Conservation (phyloP, 2,888 invertebrate species). For the Tenthredo distinguenda region DNA sequence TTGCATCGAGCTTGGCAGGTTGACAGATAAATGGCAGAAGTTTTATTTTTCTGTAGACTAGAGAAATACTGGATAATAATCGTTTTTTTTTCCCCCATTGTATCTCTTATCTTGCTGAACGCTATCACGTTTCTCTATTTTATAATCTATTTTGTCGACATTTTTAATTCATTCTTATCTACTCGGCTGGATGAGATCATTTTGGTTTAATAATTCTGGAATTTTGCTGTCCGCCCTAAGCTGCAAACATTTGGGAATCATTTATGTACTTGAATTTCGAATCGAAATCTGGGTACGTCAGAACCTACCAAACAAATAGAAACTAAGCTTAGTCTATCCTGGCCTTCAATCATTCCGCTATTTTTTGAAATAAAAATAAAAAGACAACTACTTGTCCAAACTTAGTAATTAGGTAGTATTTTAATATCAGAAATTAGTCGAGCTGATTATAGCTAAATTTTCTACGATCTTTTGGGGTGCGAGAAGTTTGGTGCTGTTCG, state of each 20-base stretch:
- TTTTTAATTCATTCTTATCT: not conserved
- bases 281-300: conserved; percentile 55
- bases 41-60: conserved; percentile 42
- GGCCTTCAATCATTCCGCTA: not conserved
- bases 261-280: conserved; percentile 63
- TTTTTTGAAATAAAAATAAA: not conserved
- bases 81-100: conserved; percentile 49
- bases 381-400: not conserved
- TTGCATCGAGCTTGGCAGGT: not conserved
- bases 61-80: conserved; percentile 55
- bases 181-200: not conserved
- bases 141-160: conserved; percentile 35
- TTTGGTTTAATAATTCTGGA: not conserved
- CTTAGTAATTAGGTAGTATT: not conserved
- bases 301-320: not conserved
- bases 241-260: conserved; percentile 61
- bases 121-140: conserved; percentile 49
- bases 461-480: not conserved
- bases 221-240: not conserved
- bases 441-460: not conserved
- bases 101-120: conserved; percentile 11
- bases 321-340: not conserved
- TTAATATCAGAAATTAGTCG: not conserved
- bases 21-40: conserved; percentile 46
- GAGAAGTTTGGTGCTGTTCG: not conserved